A percentile compares a stretch with the other conserved stretches of the same genome.
phyloP scores from a whole-genome alignment of 2,113 vertebrate species.

The Oxyruncus cristatus region DNA sequence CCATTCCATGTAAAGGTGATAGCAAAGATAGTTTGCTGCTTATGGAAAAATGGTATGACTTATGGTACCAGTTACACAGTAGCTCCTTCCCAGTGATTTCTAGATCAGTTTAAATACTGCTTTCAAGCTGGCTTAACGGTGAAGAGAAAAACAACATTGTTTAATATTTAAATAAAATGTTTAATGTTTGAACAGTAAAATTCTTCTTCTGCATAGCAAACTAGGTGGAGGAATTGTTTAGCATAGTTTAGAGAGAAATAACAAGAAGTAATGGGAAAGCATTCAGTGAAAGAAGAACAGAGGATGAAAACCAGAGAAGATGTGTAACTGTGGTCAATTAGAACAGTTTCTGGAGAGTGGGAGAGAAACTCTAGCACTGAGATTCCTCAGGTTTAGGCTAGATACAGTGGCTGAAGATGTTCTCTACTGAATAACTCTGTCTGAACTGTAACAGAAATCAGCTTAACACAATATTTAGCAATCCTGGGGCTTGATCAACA shows the following conservation, averaged over 20 bases:
- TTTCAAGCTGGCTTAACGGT: neutral
- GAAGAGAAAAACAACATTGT: neutral
- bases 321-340: neutral
- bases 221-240: neutral
- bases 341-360: accelerated
- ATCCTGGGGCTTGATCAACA: accelerated
- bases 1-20: neutral
- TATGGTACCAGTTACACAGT: neutral
- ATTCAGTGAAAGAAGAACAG: neutral
- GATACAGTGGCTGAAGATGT: neutral
- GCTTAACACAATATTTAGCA: neutral
- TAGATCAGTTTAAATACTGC: neutral
- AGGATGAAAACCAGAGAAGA: neutral
- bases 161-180: slow-evolving; percentile 33
- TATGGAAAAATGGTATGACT: neutral
- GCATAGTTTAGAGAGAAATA: neutral
- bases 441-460: neutral
- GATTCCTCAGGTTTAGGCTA: neutral
- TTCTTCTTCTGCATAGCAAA: neutral
- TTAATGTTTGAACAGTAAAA: neutral
- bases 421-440: neutral
- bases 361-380: neutral
- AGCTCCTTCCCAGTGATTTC: neutral
- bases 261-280: neutral
- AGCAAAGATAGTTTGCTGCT: neutral